Evolutionary conservation across 30 jellyfish, hydroid and myxozoan genomes (phyloP), one percentile per base, ranked within the genome.

Genomic region (Clytia hemisphaerica): DNA sequence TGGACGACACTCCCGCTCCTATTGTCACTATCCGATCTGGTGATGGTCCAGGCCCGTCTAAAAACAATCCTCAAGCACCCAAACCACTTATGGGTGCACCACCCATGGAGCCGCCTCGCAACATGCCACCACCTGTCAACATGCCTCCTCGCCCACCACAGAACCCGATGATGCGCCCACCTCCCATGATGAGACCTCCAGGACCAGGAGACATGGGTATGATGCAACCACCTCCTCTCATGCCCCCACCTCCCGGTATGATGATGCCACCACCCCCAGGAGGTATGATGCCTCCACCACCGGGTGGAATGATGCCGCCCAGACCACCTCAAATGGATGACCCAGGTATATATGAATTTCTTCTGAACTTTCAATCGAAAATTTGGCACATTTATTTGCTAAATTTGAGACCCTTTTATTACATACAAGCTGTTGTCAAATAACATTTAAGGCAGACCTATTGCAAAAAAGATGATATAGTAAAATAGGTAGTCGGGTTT

Each of bases 231-330:
- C 78, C 78, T n/a, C 71, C 78, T 7, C 67, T 35, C 25, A 65
- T 65, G 61, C 78, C 78, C 2, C 91, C 84, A 37, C 90, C 83
- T 67, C 96, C 88, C 46, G 85, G 88, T 4, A 65, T 65, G 50
- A 88, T 88, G 37, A 80, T 87, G 44, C 90, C 90, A 18, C 93
- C 75, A 48, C 82, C 65, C 35, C 85, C 85, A 36, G 84, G 57
- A 37, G 72, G 72, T 10, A 77, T 85, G 37, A 92, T 91, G 15
- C 96, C 93, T 6, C 97, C 92, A 16, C 92, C 46, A 42, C 70
- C 71, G 76, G 77, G 78, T 36, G 76, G 58, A 10, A 51, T 65
- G 7, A 12, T 62, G 49, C 78, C 53, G 49, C 80, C 82, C 14
- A 60, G 72, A 1, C 95, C 95, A 2, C 96, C 93, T 4, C 97